Evolutionary conservation across 2,888 invertebrate species (phyloP).

Genomic region (Archips xylosteana): DNA sequence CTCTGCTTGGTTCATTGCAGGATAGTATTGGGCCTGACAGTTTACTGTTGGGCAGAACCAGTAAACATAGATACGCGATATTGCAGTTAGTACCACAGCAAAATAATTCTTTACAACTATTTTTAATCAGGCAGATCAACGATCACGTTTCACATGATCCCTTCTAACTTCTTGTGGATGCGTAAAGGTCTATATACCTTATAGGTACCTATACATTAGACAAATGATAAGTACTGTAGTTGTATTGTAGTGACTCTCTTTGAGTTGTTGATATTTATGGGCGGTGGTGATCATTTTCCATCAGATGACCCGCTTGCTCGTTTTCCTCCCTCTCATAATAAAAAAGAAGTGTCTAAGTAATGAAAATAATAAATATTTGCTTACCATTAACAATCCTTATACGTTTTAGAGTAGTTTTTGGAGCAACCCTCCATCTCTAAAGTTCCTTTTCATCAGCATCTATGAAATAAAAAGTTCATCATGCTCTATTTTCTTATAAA

Average conservation of each 20-base stretch:
- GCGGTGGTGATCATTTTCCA: no score
- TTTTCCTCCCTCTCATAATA: no score
- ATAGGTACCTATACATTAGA: no score
- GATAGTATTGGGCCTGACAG: background rate
- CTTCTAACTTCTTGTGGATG: no score
- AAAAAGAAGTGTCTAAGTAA: no score
- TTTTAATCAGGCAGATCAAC: no score
- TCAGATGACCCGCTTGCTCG: no score
- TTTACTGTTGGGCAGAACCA: background rate
- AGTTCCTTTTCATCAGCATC: conserved; percentile 5
- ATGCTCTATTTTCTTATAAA: background rate
- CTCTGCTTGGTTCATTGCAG: background rate
- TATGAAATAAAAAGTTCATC: background rate
- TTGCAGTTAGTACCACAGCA: background rate
- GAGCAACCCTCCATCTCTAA: background rate
- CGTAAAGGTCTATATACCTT: no score
- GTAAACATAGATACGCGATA: background rate
- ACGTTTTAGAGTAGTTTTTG: background rate
- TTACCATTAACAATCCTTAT: conserved; percentile 16
- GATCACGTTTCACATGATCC: no score
- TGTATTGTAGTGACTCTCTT: no score
- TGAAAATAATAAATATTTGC: background rate
- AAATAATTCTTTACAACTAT: background rate
- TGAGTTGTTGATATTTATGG: no score
- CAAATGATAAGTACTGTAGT: no score